Evolutionary conservation across 2,113 vertebrate genomes (phyloP).

Genomic region (Lepisosteus oculatus): DNA sequence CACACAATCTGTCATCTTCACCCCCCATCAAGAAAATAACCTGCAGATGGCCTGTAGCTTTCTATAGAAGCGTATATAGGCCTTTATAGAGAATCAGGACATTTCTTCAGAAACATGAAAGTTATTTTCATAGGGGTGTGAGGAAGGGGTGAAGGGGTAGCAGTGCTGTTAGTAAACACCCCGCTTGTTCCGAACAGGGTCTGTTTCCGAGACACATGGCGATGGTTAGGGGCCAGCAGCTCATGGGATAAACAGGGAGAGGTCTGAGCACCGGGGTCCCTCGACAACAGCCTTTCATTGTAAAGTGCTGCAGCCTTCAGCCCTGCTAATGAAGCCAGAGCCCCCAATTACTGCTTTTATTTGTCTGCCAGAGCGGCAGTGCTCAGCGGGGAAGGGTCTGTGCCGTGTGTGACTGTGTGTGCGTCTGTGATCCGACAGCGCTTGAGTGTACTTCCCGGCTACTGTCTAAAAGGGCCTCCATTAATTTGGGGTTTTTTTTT

Average conservation of each 20-base stretch:
- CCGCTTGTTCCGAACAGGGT: not conserved
- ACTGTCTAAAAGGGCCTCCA: too few species aligned
- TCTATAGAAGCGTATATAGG: too few species aligned
- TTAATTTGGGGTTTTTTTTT: too few species aligned
- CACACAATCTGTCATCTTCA: too few species aligned
- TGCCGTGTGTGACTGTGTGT: not conserved
- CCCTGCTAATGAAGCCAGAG: constrained; percentile 44
- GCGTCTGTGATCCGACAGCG: not conserved
- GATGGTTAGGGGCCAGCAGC: constrained; percentile 14
- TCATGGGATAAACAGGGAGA: constrained; percentile 1
- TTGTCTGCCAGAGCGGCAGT: constrained; percentile 26
- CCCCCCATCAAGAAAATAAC: too few species aligned
- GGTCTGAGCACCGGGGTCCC: constrained; percentile 7
- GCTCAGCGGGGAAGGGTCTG: constrained; percentile 29
- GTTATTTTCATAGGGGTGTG: too few species aligned
- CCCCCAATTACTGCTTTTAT: constrained; percentile 37
- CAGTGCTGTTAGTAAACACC: constrained; percentile 1
- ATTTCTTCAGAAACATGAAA: too few species aligned
- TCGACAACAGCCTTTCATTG: constrained; percentile 23
- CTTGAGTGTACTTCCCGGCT: too few species aligned
- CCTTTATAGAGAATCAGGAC: too few species aligned
- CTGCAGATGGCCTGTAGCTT: too few species aligned
- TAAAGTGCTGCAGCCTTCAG: constrained; percentile 24
- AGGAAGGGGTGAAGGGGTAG: not conserved
- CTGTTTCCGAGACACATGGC: constrained; percentile 12